A percentile compares a stretch with the other conserved stretches of the same genome.
Evolutionary conservation across 2,113 vertebrate genomes (phyloP).

Genomic region (Seriola quinqueradiata): DNA sequence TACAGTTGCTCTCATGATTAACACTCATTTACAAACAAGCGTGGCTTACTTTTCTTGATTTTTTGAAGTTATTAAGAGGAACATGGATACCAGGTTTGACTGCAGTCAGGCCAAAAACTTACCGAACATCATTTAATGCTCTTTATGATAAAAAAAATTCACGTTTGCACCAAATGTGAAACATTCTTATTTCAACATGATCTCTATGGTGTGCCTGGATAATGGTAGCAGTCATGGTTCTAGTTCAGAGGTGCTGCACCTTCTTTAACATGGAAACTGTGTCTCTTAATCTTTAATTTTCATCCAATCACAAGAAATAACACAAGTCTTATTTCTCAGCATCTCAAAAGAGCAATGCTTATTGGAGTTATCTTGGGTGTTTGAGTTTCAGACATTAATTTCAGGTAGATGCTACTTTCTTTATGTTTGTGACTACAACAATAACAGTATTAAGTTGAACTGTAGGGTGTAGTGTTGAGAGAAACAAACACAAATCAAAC

Average conservation of each 20-base stretch:
- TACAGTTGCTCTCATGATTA: conserved; percentile 1
- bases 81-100: too few species aligned
- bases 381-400: neutral
- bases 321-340: neutral
- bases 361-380: neutral
- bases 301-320: neutral
- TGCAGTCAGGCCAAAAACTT: neutral
- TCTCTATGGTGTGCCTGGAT: too few species aligned
- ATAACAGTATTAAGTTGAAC: neutral
- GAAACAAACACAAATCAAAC: neutral
- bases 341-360: neutral
- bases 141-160: neutral
- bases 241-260: neutral
- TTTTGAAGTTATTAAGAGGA: neutral
- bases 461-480: neutral
- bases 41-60: conserved; percentile 3
- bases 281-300: neutral
- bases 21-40: neutral
- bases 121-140: neutral
- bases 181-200: neutral
- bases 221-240: neutral
- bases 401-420: neutral
- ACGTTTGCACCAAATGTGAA: neutral
- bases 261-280: too few species aligned
- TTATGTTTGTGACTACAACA: neutral